Base-by-base conservation (phyloP, 2,113 vertebrate species). In the Numida meleagris region DNA sequence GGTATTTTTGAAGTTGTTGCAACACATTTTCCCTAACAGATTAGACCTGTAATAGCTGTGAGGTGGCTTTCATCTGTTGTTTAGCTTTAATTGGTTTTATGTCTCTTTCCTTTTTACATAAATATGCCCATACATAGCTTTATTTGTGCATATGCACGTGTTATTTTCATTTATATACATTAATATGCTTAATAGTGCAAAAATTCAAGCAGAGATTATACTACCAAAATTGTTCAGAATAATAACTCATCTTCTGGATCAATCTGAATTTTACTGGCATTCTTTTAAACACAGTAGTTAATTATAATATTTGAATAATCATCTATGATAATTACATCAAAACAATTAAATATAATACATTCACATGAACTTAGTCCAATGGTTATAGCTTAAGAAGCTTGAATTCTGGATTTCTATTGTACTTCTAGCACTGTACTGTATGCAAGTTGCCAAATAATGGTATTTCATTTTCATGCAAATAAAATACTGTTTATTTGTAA, bases 401-500 rank as follows among this genome's bases (percentile, higher is more conserved):
- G 43, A 92, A 71, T 78, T 97, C 91, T 97, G 79, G 63, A 76
- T 76, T 95, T 92, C 78, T 94, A 55, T 8, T 55, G 48, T 23
- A 77, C 16, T 71, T 93, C 78, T 86, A 95, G 77, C n/a, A 79
- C 48, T 38, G 94, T 94, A 97, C 96, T 97, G 95, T 97, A 97
- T 96, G 96, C 98, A 93, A 92, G 92, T 96, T 97, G 87, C 79
- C 93, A 96, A 96, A 94, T 90, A 96, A 93, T 73, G 77, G 91
- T 88, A 82, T 88, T 95, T 93, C 88, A 91, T 96, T 96, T 97
- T 34, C 25, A 75, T 57, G 53, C 50, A 97, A 97, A 97, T 91
- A 97, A 97, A 97, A 95, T 88, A 88, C 91, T 89, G 62, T 31
- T 97, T 96, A 96, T 97, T 97, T 91, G 93, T 90, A 96, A 93